Evolutionary conservation across 2,888 invertebrate species (phyloP), one percentile per base, ranked within the genome.

Genomic region (Orchestes rusci): DNA sequence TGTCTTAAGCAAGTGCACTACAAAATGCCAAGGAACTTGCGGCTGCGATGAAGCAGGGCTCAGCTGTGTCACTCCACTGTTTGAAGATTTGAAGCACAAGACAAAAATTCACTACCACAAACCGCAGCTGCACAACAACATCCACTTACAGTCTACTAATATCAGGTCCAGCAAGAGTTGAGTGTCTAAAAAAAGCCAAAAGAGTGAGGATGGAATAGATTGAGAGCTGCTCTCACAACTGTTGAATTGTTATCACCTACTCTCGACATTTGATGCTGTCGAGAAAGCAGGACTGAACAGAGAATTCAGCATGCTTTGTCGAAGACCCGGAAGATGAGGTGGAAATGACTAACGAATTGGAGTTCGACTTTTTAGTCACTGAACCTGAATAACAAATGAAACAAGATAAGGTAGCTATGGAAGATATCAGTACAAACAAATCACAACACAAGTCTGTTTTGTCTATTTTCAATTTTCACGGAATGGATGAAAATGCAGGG

Each of bases 181-280:
- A 10, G 23, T 23, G 23, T 23, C 23, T 5, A 23, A 10, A 23
- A 23, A 23, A 23, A 23, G 7, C 23, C 23, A 23, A 10, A 23
- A 23, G 23, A 23, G 23, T 23, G n/a, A n/a, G 23, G 23, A 23
- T 23, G 23, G 23, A 23, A 23, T 7, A 23, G 10, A 23, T 23
- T 10, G 23, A 23, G 10, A 23, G 23, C 5, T 23, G 23, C 16
- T 32, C 4, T 32, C 16, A 3, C 19, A n/a, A n/a, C 19, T 18
- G n/a, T 5, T 18, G 19, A 20, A 18, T 36, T 36, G 36, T 19
- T 36, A 36, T 20, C 19, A 36, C 36, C 36, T 36, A 20, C 36
- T 36, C 19, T 20, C 15, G 12, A 18, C 19, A 18, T 20, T 19
- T 3, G 19, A 19, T 36, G 36, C 36, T 20, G 19, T 19, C 18